Evolutionary conservation across 2,113 vertebrate genomes (phyloP), one percentile per base, ranked within the genome.

Genomic region (Peromyscus maniculatus): DNA sequence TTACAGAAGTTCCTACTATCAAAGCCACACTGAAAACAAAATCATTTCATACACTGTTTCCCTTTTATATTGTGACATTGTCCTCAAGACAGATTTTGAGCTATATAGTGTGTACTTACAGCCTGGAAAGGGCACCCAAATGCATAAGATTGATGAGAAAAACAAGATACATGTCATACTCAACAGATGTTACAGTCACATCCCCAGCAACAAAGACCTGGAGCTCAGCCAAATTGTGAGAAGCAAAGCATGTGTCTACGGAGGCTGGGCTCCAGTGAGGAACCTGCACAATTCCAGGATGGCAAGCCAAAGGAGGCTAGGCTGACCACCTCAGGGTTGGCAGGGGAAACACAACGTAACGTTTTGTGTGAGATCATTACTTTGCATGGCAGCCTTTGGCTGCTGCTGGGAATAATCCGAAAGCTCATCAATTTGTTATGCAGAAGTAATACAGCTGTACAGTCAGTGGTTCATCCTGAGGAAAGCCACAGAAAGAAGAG

Each of bases 141-240:
- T 95, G 67, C 39, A 21, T 87, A 93, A 96, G 94, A 96, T 71
- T 95, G 91, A 96, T 96, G 91, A 91, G 19, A 74, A 74, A 59
- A 82, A 87, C 89, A n/a, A 57, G 49, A 90, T 64, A 89, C 3
- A 64, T 55, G 69, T 83, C 82, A 93, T 87, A 90, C 86, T 88
- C 87, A 95, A 96, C 93, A 97, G 96, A 97, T 96, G 95, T 97
- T 95, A 93, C 74, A 75, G 83, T 83, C 93, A 91, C 93, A 93
- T 94, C 95, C 96, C 93, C 74, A 97, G 82, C 72, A 97, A 96
- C 94, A 96, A 97, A 97, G 89, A 87, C 26, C 31, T 97, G 97
- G 97, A 94, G 49, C 52, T 87, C n/a, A 49, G 93, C 95, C 97
- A 97, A 93, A 64, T 75, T 89, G 19, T 66, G 43, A 96, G 67